A percentile compares a stretch with the other conserved stretches of the same genome.
Evolutionary conservation across 1,140 invertebrate genomes (phyloP).

Genomic region (Vollenhovia emeryi): DNA sequence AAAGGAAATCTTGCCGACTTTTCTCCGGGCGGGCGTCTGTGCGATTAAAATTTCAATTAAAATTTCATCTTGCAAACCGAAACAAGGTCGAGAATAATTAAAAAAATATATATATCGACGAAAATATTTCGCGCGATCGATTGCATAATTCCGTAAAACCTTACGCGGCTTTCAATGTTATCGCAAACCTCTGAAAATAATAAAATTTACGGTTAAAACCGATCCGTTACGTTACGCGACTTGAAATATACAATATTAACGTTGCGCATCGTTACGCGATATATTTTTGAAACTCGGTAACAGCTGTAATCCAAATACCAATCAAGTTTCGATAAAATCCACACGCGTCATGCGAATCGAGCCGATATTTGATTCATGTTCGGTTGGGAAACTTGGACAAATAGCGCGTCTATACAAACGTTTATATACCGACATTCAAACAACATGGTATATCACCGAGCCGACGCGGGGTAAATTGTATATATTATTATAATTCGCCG

Average conservation of each 20-base stretch:
- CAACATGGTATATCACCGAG: neutral
- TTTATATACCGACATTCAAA: neutral
- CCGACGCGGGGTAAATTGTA: neutral
- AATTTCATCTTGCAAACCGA: neutral
- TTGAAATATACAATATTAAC: neutral
- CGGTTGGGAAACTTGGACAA: neutral
- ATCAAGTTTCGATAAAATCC: neutral
- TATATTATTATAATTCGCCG: too few relatives aligned
- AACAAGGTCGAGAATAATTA: neutral
- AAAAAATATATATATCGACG: too few relatives aligned
- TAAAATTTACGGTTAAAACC: neutral
- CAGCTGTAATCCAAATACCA: slow-evolving; percentile 1
- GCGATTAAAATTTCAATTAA: neutral
- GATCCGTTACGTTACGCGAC: neutral
- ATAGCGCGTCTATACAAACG: neutral
- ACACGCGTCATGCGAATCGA: neutral
- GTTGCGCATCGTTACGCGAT: neutral
- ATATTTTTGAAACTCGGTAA: neutral
- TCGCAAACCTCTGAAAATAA: neutral
- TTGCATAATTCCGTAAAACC: neutral
- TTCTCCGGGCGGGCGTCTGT: too few relatives aligned
- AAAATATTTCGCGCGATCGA: neutral
- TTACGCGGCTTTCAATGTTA: neutral
- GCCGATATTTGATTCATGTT: neutral
- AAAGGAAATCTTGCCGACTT: neutral